Conservation (phyloP, 2,113 vertebrate species). For the Athene cunicularia region DNA sequence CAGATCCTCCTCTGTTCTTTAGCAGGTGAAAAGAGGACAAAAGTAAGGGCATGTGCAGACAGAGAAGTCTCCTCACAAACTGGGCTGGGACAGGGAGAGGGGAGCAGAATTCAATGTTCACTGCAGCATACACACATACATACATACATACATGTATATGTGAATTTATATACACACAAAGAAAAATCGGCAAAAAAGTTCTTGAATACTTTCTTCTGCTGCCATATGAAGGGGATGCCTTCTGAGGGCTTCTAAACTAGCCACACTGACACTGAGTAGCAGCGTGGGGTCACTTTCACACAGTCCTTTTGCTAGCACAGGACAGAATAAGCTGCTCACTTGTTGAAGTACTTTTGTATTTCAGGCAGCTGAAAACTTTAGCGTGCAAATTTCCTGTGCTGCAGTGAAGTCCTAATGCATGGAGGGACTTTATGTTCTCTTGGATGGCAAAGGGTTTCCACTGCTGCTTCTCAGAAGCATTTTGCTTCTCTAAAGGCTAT, state of each 20-base stretch:
- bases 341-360: neutral
- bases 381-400: neutral
- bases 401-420: neutral
- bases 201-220: neutral
- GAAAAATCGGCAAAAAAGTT: neutral
- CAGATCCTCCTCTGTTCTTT: neutral
- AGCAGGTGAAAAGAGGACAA: neutral
- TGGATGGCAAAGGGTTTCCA: neutral
- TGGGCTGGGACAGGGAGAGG: neutral
- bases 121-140: neutral
- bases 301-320: neutral
- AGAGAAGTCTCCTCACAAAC: neutral
- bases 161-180: neutral
- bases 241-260: neutral
- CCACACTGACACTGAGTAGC: fast-evolving
- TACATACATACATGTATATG: too few relatives aligned
- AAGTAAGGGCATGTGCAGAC: neutral
- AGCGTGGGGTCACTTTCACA: neutral
- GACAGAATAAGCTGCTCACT: neutral
- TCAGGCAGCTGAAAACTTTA: neutral
- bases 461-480: neutral
- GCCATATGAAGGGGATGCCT: neutral
- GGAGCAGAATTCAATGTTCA: neutral
- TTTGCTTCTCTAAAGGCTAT: neutral
- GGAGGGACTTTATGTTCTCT: neutral